A percentile compares a stretch with the other conserved stretches of the same genome.
phyloP scores from a whole-genome alignment of 2,888 invertebrate species.

The Drosophila barbarae region DNA sequence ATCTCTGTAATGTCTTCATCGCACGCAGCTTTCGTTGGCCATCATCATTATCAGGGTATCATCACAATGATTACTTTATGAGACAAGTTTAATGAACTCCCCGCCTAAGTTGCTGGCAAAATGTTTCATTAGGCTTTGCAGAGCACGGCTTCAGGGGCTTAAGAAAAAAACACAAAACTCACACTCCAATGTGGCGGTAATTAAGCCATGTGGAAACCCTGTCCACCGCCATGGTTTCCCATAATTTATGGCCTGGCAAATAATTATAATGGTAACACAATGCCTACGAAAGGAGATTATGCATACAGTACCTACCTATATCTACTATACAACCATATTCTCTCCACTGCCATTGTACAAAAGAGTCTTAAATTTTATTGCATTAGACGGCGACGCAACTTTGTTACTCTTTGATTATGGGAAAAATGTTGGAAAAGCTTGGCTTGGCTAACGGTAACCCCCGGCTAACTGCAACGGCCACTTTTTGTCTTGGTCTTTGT shows the following conservation, averaged over 20 bases:
- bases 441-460: slow-evolving; percentile 57
- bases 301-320: slow-evolving; percentile 1
- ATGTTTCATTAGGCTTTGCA: slow-evolving; percentile 60
- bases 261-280: slow-evolving; percentile 71
- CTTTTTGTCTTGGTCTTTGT: slow-evolving; percentile 33
- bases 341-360: slow-evolving; percentile 45
- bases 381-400: slow-evolving; percentile 43
- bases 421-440: slow-evolving; percentile 46
- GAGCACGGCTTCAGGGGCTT: not conserved
- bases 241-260: slow-evolving; percentile 69
- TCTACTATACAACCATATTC: not conserved
- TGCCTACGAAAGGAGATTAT: slow-evolving; percentile 35
- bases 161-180: slow-evolving; percentile 8
- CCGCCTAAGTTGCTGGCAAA: slow-evolving; percentile 40
- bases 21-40: slow-evolving; percentile 30
- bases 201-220: slow-evolving; percentile 70
- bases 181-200: slow-evolving; percentile 46
- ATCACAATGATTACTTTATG: slow-evolving; percentile 37
- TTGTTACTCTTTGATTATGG: slow-evolving; percentile 65
- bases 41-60: slow-evolving; percentile 29
- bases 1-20: slow-evolving; percentile 15
- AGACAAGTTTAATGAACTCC: slow-evolving; percentile 52
- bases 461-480: slow-evolving; percentile 66
- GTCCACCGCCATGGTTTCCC: slow-evolving; percentile 48
- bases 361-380: slow-evolving; percentile 72